Evolutionary conservation across 2,113 vertebrate genomes (phyloP).

Genomic region (Actinemys pallida): DNA sequence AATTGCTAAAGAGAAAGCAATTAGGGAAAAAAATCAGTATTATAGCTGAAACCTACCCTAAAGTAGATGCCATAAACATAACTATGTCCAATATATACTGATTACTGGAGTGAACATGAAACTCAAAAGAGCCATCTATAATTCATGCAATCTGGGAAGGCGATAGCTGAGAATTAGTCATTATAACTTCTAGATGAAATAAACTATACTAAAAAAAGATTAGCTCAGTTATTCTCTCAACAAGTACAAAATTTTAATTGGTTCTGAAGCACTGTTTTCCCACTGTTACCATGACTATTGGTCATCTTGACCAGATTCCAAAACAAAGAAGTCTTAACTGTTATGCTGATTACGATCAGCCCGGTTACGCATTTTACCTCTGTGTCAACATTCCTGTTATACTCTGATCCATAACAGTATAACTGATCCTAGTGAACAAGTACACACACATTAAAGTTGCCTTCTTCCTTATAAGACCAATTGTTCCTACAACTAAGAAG

Average conservation of each 20-base stretch:
- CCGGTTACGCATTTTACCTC: background rate
- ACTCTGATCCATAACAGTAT: background rate
- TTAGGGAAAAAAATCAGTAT: slow-evolving; percentile 38
- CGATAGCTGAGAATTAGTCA: slow-evolving; percentile 24
- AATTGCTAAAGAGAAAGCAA: slow-evolving; percentile 60
- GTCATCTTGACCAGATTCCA: background rate
- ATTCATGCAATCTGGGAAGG: slow-evolving; percentile 67
- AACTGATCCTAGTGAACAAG: background rate
- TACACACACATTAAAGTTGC: background rate
- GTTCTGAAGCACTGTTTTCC: background rate
- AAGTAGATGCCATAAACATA: slow-evolving; percentile 54
- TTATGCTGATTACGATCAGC: background rate
- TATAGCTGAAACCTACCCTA: slow-evolving; percentile 33
- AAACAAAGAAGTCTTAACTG: background rate
- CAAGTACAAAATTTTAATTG: background rate
- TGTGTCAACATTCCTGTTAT: background rate
- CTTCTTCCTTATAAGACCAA: background rate
- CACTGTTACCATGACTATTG: background rate
- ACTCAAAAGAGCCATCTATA: slow-evolving; percentile 68
- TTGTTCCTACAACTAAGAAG: background rate
- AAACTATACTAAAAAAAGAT: slow-evolving; percentile 25
- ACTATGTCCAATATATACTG: slow-evolving; percentile 37
- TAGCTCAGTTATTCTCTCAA: slow-evolving; percentile 8
- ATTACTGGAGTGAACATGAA: slow-evolving; percentile 50
- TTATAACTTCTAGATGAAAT: slow-evolving; percentile 38